Evolutionary conservation across 2,888 invertebrate species (phyloP), one percentile per base, ranked within the genome.

Genomic region (Lingula anatina): DNA sequence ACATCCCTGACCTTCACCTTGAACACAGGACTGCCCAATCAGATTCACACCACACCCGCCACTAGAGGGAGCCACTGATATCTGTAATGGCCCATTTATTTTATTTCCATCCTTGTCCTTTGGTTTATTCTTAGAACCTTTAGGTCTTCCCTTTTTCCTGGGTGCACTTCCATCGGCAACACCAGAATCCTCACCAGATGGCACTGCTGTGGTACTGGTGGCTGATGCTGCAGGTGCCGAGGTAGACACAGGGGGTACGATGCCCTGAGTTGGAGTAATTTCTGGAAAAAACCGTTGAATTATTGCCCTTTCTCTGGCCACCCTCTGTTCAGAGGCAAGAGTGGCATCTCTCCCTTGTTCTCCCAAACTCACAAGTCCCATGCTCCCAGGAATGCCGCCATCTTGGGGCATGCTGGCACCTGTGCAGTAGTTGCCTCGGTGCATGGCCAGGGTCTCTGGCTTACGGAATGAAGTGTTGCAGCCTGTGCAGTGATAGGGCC

Each of bases 381-480:
- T 12, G 31, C 9, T 31, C 9, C 9, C 31, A 31, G 31, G 9
- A 12, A 12, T 9, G 15, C 9, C 9, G 9, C 9, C 15, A 31
- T 31, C 15, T 31, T 31, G 9, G 9, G 31, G 15, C 31, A 12
- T 9, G 9, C 9, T 3, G 4, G 25, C 9, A 7, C n/a, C 25
- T 3, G 4, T 53, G 47, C 90, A 90, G 72, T 88, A 89, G 68
- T 86, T 86, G 68, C 84, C 81, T 66, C 86, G 84, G 73, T 92
- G 91, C 50, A 87, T 82, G 71, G 88, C 87, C 60, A 90, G 79
- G 68, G 88, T 89, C 57, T 90, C 89, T 36, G 86, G 85, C 62
- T 86, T 88, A 68, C 86, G 83, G 68, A 88, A 91, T 26, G 86
- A 83, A 68, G 86, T 86, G 67, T 86, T 85, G 72, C 91, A 92